Base-by-base conservation (phyloP, 2,113 vertebrate species). In the Cryptotis parvus region DNA sequence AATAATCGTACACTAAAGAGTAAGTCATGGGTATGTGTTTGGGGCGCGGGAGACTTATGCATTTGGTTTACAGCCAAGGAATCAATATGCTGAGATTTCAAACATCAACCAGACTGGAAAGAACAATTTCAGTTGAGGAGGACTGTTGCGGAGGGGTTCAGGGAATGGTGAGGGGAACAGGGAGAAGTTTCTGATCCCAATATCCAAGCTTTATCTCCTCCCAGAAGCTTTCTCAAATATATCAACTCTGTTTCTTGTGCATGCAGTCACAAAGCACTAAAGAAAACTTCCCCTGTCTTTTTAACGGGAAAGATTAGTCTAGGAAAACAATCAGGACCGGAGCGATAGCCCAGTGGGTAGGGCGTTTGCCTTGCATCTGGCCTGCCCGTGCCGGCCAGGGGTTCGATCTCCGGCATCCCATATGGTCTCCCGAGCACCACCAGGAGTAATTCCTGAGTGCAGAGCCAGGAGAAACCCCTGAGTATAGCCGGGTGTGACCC, bases 301-400 rank as follows among this genome's bases (percentile, higher is more conserved):
- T 61, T 77, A 52, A 61, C 15, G 88, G 43, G 35, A 15, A 2
- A 33, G 27, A 58, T 15, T 31, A 83, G 81, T 83, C 73, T 72
- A 58, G 75, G 49, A 87, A 94, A 89, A 74, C 79, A 70, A 90
- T 9, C n/a, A n/a, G n/a, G n/a, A n/a, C n/a, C n/a, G n/a, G n/a
- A n/a, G n/a, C n/a, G n/a, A n/a, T n/a, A n/a, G n/a, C n/a, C n/a
- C n/a, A n/a, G n/a, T n/a, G n/a, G n/a, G n/a, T n/a, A n/a, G n/a
- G n/a, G n/a, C n/a, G n/a, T n/a, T n/a, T n/a, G n/a, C n/a, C n/a
- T n/a, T n/a, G n/a, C n/a, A n/a, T n/a, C n/a, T 31, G 7, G 16
- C 49, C 49, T 52, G n/a, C n/a, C n/a, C n/a, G n/a, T n/a, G n/a
- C n/a, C n/a, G n/a, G n/a, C n/a, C n/a, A n/a, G n/a, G n/a, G n/a